These are phyloP conservation scores for Oscheius onirici DNA, from an alignment of 2,888 invertebrate species.

Conservation along the genomic window DNA sequence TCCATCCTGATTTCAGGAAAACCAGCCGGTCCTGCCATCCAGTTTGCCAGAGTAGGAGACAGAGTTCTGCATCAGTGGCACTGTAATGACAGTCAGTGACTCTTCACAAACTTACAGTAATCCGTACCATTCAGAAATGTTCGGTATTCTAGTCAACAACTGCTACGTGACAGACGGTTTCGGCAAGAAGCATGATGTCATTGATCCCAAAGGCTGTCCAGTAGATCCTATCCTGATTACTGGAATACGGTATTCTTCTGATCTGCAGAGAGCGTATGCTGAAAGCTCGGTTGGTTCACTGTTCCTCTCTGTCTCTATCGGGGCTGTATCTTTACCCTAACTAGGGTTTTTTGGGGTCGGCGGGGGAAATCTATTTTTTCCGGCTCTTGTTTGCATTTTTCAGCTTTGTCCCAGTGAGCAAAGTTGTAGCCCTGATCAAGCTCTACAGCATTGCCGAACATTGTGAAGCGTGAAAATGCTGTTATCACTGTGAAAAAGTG, in stretches of 20 bases:
- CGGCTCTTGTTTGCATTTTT: too few relatives aligned
- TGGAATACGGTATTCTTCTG: slow-evolving; percentile 69
- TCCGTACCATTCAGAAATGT: slow-evolving; percentile 66
- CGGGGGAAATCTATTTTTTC: too few relatives aligned
- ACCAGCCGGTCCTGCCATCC: slow-evolving; percentile 68
- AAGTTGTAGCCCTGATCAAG: too few relatives aligned
- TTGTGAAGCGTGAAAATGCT: too few relatives aligned
- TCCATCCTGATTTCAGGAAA: slow-evolving; percentile 37
- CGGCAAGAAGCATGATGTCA: slow-evolving; percentile 68
- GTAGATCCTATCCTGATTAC: slow-evolving; percentile 70
- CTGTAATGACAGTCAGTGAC: slow-evolving; percentile 69
- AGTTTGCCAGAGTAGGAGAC: slow-evolving; percentile 71
- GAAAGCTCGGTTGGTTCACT: slow-evolving; percentile 41
- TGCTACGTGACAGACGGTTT: slow-evolving; percentile 72
- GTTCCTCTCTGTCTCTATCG: too few relatives aligned
- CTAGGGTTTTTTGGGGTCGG: too few relatives aligned
- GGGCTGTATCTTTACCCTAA: too few relatives aligned
- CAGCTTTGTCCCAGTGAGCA: too few relatives aligned
- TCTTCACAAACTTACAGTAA: background rate
- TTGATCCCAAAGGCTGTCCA: slow-evolving; percentile 69
- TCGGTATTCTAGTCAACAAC: slow-evolving; percentile 71
- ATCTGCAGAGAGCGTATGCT: slow-evolving; percentile 71
- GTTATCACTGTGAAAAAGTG: too few relatives aligned
- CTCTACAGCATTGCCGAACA: too few relatives aligned
- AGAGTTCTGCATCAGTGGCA: slow-evolving; percentile 71